Evolutionary conservation across 2,113 vertebrate genomes (phyloP), one percentile per base, ranked within the genome.

Genomic region (Ophthalmolycus amberensis): DNA sequence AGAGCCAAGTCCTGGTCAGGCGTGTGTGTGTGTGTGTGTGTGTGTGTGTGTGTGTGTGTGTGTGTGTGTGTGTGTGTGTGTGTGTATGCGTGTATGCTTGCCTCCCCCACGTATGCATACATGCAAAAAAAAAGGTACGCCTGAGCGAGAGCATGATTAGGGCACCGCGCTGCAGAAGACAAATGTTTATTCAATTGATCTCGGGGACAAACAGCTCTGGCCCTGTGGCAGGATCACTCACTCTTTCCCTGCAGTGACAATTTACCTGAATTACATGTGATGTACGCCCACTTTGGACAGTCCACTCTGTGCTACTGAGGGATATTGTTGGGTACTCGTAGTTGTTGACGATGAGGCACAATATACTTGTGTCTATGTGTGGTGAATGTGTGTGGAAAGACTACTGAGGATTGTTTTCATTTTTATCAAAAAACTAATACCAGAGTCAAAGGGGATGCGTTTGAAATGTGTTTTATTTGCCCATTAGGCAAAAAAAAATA

Each of bases 131-230:
- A 75, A 72, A 48, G 37, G 70, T 62, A 67, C 70, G 3, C 75
- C 77, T 69, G 78, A 66, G 84, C 65, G 46, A 68, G 72, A 74
- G 78, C 86, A 76, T 48, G 56, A 52, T 10, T 11, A 73, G 84
- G 87, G 79, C 85, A 59, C 74, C 20, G 60, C 18, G 65, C 64
- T 38, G 68, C 84, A 42, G 25, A 71, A 79, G 74, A 60, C 88
- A 88, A 92, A 91, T 94, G 94, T 94, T 94, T 92, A 93, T 93
- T 93, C 88, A 94, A 94, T 94, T 89, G 89, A 94, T 93, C 82
- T 81, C 3, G 25, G 88, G 87, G 88, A 90, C 88, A 94, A 94
- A 93, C 91, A 90, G 77, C 81, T 77, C 76, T 65, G 83, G 75
- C 75, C 73, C 79, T 42, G 87, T 52, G 70, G 75, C 46, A 27